Evolutionary conservation across 2,113 vertebrate genomes (phyloP), one percentile per base, ranked within the genome.

Genomic region (Cyprinodon variegatus): DNA sequence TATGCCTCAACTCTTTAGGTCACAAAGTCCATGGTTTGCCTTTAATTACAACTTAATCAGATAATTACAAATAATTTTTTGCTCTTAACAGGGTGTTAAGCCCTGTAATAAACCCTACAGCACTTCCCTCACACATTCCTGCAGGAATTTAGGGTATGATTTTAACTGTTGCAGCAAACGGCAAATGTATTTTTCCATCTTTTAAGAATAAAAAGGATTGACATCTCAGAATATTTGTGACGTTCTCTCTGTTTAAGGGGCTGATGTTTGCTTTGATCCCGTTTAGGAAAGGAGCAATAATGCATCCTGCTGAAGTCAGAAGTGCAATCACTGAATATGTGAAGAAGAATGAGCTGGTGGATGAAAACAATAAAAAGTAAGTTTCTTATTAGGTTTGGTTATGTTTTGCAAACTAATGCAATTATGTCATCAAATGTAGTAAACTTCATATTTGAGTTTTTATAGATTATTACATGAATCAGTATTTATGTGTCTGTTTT

Each of bases 351-450:
- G 94, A 97, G 65, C 69, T 99, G 68, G 96, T 98, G 65, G 93
- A 97, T 88, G 92, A 94, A 77, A 88, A 90, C 68, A 97, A 99
- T 88, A 97, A 97, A 72, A 98, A 97, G 98, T 99, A 88, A 95
- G 96, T 70, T 38, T 5, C 22, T 60, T 4, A 22, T 66, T 43
- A 3, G n/a, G 1, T 61, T 59, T 0, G 46, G 4, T 17, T 50
- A 12, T 4, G 9, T 3, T 45, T 66, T 66, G 1, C 68, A 70
- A 73, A 61, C 53, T 7, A 40, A 11, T 65, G 4, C 38, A 22
- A 45, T 10, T 48, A 14, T 53, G 10, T 14, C 66, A 68, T 9
- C 10, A n/a, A 6, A n/a, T 10, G 36, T 48, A 37, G 12, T 41
- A 41, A 39, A 63, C 9, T 13, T 62, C 17, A 61, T 15, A 37